phyloP scores from a whole-genome alignment of 2,113 vertebrate genomes.

The Chiloscyllium plagiosum region DNA sequence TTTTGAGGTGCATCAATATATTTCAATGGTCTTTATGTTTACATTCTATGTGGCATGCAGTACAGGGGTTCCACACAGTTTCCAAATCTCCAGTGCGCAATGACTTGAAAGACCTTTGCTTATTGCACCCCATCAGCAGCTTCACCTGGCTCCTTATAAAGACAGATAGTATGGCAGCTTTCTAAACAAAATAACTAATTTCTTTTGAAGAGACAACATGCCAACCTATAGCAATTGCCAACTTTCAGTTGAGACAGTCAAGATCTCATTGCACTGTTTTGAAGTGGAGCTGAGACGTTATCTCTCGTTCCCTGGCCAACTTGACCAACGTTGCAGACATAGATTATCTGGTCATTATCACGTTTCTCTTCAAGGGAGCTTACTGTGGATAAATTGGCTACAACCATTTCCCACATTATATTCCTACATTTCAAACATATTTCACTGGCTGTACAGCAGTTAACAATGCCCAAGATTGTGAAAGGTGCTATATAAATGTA shows the following conservation, averaged over 20 bases:
- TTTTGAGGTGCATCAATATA: not conserved
- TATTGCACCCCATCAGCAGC: not conserved
- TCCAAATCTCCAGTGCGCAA: not conserved
- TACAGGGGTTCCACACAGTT: not conserved
- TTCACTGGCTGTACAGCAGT: no score
- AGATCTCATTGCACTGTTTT: not conserved
- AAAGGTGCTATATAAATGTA: no score
- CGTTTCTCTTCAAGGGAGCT: no score
- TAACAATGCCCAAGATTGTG: no score
- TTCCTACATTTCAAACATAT: no score
- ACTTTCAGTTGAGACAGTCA: not conserved
- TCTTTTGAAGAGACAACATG: not conserved
- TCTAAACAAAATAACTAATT: not conserved
- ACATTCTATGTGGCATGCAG: not conserved
- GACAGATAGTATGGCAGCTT: not conserved
- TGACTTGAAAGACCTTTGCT: not conserved
- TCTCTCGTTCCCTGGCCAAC: not conserved
- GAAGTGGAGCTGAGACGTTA: not conserved
- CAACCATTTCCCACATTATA: no score
- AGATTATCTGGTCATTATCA: no score
- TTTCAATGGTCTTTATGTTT: not conserved
- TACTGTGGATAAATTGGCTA: no score
- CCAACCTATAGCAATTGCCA: not conserved
- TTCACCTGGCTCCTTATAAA: not conserved
- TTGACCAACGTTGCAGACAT: no score